Evolutionary conservation across 2,888 invertebrate species (phyloP).

Genomic region (Leucophenga montana): DNA sequence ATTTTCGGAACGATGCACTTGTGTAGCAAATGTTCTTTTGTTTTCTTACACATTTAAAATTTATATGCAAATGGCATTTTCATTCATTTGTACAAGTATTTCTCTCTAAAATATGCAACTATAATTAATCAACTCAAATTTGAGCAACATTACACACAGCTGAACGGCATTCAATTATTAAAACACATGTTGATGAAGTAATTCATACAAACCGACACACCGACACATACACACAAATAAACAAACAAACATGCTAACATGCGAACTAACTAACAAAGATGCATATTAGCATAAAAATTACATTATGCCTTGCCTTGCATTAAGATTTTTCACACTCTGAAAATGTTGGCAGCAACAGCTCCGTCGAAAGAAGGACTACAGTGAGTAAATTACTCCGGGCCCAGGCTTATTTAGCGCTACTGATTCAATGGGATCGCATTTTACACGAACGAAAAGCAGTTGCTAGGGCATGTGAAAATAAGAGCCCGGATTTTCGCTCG

Average conservation of each 20-base stretch:
- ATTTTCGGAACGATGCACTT: neutral
- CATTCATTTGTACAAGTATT: too few relatives aligned
- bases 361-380: too few relatives aligned
- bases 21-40: neutral
- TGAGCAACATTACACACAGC: neutral
- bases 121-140: neutral
- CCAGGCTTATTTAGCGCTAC: too few relatives aligned
- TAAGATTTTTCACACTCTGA: slow-evolving; percentile 17
- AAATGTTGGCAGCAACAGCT: neutral
- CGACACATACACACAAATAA: neutral
- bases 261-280: neutral
- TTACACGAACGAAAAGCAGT: too few relatives aligned
- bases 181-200: slow-evolving; percentile 19
- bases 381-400: too few relatives aligned
- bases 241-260: slow-evolving; percentile 4
- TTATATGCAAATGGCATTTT: neutral
- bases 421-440: too few relatives aligned
- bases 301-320: neutral
- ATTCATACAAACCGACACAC: slow-evolving; percentile 4
- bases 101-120: neutral
- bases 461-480: too few relatives aligned
- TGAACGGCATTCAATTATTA: too few relatives aligned
- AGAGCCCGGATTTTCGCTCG: too few relatives aligned
- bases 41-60: neutral
- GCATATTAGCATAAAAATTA: slow-evolving; percentile 23